phyloP scores from a whole-genome alignment of 2,888 invertebrate species.

The Netelia melanura region DNA sequence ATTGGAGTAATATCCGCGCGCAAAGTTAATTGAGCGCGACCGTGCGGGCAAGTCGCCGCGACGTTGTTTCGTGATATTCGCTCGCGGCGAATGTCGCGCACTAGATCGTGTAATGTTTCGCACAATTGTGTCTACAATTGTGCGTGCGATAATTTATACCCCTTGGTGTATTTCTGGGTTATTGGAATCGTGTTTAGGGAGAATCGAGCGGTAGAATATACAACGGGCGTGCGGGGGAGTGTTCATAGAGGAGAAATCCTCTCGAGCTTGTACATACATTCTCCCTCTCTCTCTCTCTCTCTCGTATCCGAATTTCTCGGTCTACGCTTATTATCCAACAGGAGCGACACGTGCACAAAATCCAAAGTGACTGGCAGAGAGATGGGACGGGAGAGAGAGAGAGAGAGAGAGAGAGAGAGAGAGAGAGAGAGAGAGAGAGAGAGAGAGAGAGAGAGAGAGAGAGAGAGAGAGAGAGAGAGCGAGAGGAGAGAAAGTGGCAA shows the following conservation, averaged over 20 bases:
- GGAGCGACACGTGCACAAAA: slow-evolving; percentile 51
- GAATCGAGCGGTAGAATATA: slow-evolving; percentile 5
- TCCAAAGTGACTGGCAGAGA: slow-evolving; percentile 31
- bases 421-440: slow-evolving; percentile 13
- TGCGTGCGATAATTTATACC: slow-evolving; percentile 43
- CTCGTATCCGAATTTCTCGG: background rate
- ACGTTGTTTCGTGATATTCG: background rate
- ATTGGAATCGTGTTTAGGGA: slow-evolving; percentile 47
- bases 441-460: background rate
- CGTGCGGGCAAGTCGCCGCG: background rate
- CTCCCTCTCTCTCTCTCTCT: too few relatives aligned
- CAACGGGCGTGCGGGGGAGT: background rate
- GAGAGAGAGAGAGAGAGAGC: background rate
- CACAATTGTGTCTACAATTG: slow-evolving; percentile 54
- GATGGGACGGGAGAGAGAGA: background rate
- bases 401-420: background rate
- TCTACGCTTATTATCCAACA: slow-evolving; percentile 54
- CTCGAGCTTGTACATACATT: slow-evolving; percentile 21
- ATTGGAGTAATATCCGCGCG: background rate
- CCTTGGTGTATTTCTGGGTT: slow-evolving; percentile 21
- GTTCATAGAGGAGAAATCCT: slow-evolving; percentile 18
- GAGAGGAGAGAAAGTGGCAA: slow-evolving; percentile 17
- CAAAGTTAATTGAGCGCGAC: slow-evolving; percentile 43
- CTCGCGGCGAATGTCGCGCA: background rate
- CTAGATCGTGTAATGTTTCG: background rate